Conservation (phyloP, 2,888 invertebrate species). For the Dugesia japonica region DNA sequence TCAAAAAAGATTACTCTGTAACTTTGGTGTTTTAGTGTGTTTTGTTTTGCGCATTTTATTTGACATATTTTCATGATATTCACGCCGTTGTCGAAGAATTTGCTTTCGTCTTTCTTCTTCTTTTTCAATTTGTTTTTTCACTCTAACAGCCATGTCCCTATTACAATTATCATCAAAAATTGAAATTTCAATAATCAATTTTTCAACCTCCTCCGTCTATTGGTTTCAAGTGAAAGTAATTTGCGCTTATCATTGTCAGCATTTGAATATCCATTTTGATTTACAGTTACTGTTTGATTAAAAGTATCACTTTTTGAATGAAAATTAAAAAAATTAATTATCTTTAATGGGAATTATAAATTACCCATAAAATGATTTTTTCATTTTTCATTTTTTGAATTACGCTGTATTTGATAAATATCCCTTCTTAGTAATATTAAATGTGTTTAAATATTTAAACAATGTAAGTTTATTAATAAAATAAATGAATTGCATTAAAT, state of each 20-base stretch:
- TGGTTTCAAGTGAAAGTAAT: background rate
- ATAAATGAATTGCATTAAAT: too few species aligned
- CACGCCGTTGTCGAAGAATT: background rate
- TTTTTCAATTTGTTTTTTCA: conserved; percentile 11
- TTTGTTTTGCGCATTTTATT: background rate
- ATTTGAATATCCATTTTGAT: background rate
- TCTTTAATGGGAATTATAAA: too few species aligned
- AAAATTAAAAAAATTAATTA: too few species aligned
- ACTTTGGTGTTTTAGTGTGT: background rate
- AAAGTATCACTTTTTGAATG: background rate
- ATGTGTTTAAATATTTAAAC: background rate
- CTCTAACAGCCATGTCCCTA: background rate
- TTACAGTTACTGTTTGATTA: too few species aligned
- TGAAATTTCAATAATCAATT: too few species aligned
- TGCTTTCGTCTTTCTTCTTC: conserved; percentile 7
- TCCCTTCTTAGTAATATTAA: conserved; percentile 20
- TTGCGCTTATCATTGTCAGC: background rate
- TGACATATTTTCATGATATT: conserved; percentile 15
- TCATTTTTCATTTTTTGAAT: conserved; percentile 1
- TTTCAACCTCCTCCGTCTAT: background rate
- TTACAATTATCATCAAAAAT: background rate
- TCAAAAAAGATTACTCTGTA: background rate
- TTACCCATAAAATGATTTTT: background rate
- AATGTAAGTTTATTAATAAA: background rate
- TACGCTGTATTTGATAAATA: conserved; percentile 16